Evolutionary conservation across 2,797 vertebrate species (phyloP), one percentile per base, ranked within the genome.

Genomic region (Crenuchus spilurus): DNA sequence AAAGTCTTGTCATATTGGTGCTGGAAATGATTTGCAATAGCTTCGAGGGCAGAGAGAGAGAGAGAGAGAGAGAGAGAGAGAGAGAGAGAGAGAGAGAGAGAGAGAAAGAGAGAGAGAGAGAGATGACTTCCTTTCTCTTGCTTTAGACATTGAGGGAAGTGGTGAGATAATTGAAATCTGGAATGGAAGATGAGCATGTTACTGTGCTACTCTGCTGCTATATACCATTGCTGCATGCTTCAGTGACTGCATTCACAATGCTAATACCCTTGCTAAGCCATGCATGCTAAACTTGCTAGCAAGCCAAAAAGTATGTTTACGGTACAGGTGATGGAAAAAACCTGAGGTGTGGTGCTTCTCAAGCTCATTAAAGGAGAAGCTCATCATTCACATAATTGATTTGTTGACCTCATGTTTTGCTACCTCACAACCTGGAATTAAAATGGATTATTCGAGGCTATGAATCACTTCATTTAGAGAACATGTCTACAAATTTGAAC

Each of bases 11-110:
- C 70, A 79, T 48, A 66, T 73, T 78, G 39, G 48, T 66, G 46
- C 44, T 79, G 70, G 55, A 70, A 78, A 77, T 68, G 22, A 79
- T 78, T 82, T 75, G 54, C 69, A 77, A 30, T 67, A 60, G 64
- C 49, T 18, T 9, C 42, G 22, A 44, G 31, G 49, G 37, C 7
- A 20, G 10, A 28, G 64, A 75, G n/a, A 54, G 48, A 39, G 26
- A 42, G 51, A 58, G 10, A 10, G n/a, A 33, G 57, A 68, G 10
- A 63, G 41, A 35, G 46, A 55, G 30, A 48, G 6, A 16, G 7
- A 22, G 62, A 74, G 6, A 65, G 51, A 35, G 28, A 46, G 46
- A 54, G 6, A 20, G 14, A 24, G 60, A 75, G 13, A 57, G 57
- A 51, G 30, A 61, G 44, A 61, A 3, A 20, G n/a, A 37, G 44